Percentiles rank a stretch among this genome's conserved stretches.
Evolutionary conservation across 2,113 vertebrate genomes (phyloP).

Genomic region (Megaptera novaeangliae): DNA sequence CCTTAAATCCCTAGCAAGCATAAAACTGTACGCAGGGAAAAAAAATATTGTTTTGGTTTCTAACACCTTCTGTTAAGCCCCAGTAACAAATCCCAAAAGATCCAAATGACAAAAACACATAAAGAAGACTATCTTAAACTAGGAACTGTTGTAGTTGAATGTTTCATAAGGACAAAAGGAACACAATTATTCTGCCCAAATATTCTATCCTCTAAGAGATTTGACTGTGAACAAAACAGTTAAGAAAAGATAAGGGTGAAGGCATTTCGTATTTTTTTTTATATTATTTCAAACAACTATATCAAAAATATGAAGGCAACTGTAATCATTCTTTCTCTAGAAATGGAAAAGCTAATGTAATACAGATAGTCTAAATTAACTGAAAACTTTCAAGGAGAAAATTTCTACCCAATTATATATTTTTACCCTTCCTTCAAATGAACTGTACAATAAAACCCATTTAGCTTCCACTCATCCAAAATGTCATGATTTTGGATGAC

Average conservation of each 20-base stretch:
- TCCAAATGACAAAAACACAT: not conserved
- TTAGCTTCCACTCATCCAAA: not conserved
- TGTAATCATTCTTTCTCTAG: not conserved
- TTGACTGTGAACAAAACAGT: not conserved
- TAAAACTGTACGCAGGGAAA: not conserved
- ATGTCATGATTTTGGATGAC: not conserved
- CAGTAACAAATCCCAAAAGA: not conserved
- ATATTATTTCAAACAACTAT: conserved; percentile 15
- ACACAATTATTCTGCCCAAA: not conserved
- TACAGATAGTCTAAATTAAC: not conserved
- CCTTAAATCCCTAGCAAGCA: not conserved
- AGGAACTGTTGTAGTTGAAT: not conserved
- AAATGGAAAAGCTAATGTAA: not conserved
- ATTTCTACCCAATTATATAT: not conserved
- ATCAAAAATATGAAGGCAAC: not conserved
- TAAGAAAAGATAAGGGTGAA: not conserved
- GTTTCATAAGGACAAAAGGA: not conserved
- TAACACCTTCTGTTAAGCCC: conserved; percentile 9
- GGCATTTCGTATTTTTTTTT: not conserved
- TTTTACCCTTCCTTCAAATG: not conserved
- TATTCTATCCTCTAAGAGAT: not conserved
- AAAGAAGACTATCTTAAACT: not conserved
- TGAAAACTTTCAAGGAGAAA: conserved; percentile 15
- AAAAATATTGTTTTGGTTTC: not conserved
- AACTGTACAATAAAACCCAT: not conserved